Conservation (phyloP, 2,113 vertebrate genomes). For the Cranoglanis bouderius region DNA sequence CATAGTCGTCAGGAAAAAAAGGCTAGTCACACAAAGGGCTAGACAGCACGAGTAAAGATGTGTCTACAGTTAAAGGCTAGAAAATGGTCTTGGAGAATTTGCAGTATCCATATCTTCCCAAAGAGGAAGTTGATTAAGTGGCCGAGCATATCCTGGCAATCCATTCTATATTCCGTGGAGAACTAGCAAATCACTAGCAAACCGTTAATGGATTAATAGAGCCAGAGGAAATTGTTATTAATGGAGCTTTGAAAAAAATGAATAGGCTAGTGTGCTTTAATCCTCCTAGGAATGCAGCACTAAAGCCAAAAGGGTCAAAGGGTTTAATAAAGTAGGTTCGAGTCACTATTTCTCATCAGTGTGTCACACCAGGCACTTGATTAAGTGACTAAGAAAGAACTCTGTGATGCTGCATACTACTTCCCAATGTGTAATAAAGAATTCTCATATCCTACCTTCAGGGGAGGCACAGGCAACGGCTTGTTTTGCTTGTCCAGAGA, state of each 20-base stretch:
- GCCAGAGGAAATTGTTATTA: background rate
- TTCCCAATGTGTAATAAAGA: background rate
- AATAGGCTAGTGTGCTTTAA: background rate
- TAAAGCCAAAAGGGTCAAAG: background rate
- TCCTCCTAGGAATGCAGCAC: background rate
- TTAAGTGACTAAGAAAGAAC: background rate
- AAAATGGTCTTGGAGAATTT: background rate
- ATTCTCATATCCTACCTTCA: conserved; percentile 76
- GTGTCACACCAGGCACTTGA: background rate
- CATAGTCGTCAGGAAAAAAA: background rate
- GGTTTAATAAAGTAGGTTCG: conserved; percentile 1
- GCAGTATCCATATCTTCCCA: background rate
- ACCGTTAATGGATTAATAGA: background rate
- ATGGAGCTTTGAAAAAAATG: background rate
- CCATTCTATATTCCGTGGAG: background rate
- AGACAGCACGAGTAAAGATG: background rate
- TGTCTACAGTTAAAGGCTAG: background rate
- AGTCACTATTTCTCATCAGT: background rate
- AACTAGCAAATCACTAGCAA: background rate
- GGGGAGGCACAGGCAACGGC: conserved; percentile 79
- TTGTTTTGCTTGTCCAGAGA: conserved; percentile 88
- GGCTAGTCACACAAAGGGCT: background rate
- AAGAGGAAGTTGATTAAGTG: background rate
- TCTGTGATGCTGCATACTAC: background rate
- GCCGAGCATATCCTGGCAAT: background rate